These are phyloP conservation scores for Thymelicus lineola DNA, from an alignment of 2,888 invertebrate genomes.

Conservation along the genomic window DNA sequence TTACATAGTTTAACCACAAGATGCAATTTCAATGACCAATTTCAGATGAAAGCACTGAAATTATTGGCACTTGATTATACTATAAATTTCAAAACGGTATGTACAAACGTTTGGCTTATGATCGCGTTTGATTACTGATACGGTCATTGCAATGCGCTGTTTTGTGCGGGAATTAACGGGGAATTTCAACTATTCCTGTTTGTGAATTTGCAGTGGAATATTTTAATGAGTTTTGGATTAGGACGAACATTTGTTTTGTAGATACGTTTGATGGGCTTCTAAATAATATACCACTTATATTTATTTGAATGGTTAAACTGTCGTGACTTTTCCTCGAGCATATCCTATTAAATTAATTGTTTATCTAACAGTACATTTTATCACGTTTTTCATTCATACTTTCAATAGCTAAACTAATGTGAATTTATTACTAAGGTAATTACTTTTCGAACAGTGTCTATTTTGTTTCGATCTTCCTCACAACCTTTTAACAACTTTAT, in stretches of 20 bases:
- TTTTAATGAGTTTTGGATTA: slow-evolving; percentile 49
- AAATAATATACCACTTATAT: too few relatives aligned
- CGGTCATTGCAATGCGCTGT: slow-evolving; percentile 44
- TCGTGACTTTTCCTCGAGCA: too few relatives aligned
- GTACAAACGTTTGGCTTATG: slow-evolving; percentile 55
- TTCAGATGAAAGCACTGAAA: slow-evolving; percentile 30
- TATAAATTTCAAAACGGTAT: slow-evolving; percentile 52
- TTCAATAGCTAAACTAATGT: background rate
- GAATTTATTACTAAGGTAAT: background rate
- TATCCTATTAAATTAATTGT: too few relatives aligned
- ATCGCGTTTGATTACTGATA: slow-evolving; percentile 67
- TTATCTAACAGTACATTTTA: too few relatives aligned
- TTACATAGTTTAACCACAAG: background rate
- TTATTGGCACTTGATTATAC: slow-evolving; percentile 49
- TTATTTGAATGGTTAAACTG: too few relatives aligned
- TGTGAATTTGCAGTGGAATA: slow-evolving; percentile 49
- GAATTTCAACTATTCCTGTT: slow-evolving; percentile 45
- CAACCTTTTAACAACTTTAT: slow-evolving; percentile 1
- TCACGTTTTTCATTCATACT: too few relatives aligned
- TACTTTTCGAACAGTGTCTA: background rate
- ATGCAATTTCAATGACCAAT: slow-evolving; percentile 8
- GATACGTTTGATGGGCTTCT: too few relatives aligned
- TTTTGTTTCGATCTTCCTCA: slow-evolving; percentile 1
- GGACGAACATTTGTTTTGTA: background rate
- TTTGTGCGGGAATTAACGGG: slow-evolving; percentile 52